Conservation (phyloP, 2,888 invertebrate genomes). For the Mycalesis mineus region DNA sequence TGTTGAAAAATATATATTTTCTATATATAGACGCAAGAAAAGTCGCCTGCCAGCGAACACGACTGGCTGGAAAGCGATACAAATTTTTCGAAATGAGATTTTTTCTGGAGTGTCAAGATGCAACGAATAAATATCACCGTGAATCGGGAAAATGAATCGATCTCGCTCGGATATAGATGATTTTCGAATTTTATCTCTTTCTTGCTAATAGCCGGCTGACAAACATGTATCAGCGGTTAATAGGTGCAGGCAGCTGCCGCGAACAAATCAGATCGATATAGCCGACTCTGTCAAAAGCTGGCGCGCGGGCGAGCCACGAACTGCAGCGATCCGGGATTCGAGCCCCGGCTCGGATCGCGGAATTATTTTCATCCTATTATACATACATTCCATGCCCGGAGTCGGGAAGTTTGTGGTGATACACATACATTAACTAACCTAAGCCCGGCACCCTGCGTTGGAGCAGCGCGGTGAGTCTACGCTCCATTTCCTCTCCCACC, state of each 20-base stretch:
- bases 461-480: too few relatives aligned
- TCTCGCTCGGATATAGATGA: constrained; percentile 70
- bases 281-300: constrained; percentile 76
- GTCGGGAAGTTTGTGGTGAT: too few relatives aligned
- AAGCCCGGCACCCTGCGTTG: too few relatives aligned
- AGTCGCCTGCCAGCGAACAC: constrained; percentile 59
- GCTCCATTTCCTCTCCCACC: too few relatives aligned
- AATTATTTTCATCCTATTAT: too few relatives aligned
- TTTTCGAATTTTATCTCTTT: constrained; percentile 71
- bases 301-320: constrained; percentile 46
- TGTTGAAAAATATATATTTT: constrained; percentile 40
- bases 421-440: too few relatives aligned
- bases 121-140: constrained; percentile 72
- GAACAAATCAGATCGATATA: constrained; percentile 78
- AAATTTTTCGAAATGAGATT: constrained; percentile 65
- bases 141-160: constrained; percentile 70
- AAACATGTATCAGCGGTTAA: constrained; percentile 79
- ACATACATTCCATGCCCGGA: too few relatives aligned
- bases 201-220: constrained; percentile 78
- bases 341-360: too few relatives aligned
- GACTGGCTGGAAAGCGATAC: constrained; percentile 60
- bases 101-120: constrained; percentile 68
- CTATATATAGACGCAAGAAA: constrained; percentile 66
- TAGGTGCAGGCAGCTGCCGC: constrained; percentile 76
- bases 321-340: constrained; percentile 48